Percentiles rank a stretch among this genome's conserved stretches.
Evolutionary conservation across 2,113 vertebrate genomes (phyloP).

Genomic region (Hypanus sabinus): DNA sequence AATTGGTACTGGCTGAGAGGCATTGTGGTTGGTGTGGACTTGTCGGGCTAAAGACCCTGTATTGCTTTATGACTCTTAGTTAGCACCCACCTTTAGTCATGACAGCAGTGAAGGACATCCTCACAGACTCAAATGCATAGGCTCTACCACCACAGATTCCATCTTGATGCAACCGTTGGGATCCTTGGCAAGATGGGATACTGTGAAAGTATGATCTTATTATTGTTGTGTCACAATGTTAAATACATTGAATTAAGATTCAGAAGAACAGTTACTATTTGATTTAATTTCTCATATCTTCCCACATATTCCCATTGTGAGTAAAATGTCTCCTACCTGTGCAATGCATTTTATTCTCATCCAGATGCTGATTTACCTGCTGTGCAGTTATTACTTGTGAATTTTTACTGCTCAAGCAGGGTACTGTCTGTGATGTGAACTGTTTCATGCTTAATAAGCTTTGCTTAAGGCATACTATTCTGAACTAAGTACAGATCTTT

Average conservation of each 20-base stretch:
- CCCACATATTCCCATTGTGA: not conserved
- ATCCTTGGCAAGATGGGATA: not conserved
- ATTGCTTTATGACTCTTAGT: not conserved
- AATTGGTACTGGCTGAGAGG: no score
- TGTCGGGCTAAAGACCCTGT: no score
- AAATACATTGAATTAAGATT: not conserved
- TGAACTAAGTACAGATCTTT: slow-evolving; percentile 11
- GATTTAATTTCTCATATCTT: not conserved
- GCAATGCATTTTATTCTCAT: not conserved
- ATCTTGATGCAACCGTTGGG: not conserved
- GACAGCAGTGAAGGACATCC: no score
- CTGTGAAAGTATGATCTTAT: not conserved
- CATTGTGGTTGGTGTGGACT: no score
- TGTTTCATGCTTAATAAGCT: not conserved
- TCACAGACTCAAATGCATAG: no score
- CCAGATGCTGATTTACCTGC: not conserved
- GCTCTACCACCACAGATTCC: no score
- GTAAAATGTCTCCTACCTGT: not conserved
- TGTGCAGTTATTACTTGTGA: not conserved
- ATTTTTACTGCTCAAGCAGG: not conserved
- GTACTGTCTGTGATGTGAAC: not conserved
- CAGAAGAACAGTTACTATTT: not conserved
- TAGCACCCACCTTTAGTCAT: not conserved
- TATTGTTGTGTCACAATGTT: not conserved
- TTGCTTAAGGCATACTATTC: not conserved